Evolutionary conservation across 2,888 invertebrate genomes (phyloP).

Genomic region (Archaeoteleia sp.): DNA sequence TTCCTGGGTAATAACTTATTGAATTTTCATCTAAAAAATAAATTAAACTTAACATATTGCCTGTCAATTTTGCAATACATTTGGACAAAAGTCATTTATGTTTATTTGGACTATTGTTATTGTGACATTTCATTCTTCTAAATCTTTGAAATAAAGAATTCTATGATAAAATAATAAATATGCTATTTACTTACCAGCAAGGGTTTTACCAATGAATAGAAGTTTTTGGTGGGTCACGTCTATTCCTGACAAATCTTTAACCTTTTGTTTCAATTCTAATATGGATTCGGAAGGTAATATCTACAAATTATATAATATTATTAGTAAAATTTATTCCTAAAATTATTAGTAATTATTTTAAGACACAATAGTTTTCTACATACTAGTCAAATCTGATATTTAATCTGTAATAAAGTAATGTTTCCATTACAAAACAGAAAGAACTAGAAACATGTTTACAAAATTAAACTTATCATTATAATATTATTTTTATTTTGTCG

Average conservation of each 20-base stretch:
- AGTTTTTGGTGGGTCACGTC: constrained; percentile 83
- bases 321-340: constrained; percentile 4
- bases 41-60: too few relatives aligned
- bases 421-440: too few relatives aligned
- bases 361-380: too few relatives aligned
- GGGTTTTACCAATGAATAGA: constrained; percentile 82
- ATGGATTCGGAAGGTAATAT: constrained; percentile 76
- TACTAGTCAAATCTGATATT: not conserved
- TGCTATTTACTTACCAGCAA: constrained; percentile 75
- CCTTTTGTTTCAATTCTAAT: constrained; percentile 82
- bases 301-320: constrained; percentile 55
- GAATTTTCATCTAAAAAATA: constrained; percentile 79
- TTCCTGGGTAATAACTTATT: constrained; percentile 82
- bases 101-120: too few relatives aligned
- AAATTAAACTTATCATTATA: too few relatives aligned
- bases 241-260: constrained; percentile 80
- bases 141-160: too few relatives aligned
- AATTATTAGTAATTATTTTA: constrained; percentile 1
- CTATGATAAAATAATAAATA: constrained; percentile 1
- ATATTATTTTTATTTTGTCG: too few relatives aligned
- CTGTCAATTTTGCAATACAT: constrained; percentile 12
- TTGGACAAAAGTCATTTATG: too few relatives aligned
- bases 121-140: too few relatives aligned
- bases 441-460: too few relatives aligned
- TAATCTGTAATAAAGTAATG: too few relatives aligned